phyloP scores from a whole-genome alignment of 2,797 vertebrate genomes.

The Trachurus trachurus region DNA sequence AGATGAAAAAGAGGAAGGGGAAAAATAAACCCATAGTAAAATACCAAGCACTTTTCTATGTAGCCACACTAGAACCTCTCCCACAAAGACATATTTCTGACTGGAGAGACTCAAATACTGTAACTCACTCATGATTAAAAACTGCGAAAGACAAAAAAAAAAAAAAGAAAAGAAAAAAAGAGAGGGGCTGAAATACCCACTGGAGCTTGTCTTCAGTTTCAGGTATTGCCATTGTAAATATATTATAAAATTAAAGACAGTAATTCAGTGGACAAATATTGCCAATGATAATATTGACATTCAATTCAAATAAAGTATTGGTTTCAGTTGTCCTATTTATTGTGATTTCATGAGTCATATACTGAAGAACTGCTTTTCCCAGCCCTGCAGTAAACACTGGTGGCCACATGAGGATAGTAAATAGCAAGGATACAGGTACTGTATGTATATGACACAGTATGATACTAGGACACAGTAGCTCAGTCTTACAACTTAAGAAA shows the following conservation, averaged over 20 bases:
- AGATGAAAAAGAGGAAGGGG: conserved; percentile 25
- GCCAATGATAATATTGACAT: conserved; percentile 20
- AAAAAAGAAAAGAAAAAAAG: conserved; percentile 1
- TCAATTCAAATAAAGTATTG: conserved; percentile 37
- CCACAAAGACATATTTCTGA: conserved; percentile 4
- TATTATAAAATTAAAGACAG: neutral
- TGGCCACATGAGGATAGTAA: conserved; percentile 49
- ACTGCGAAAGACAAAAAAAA: conserved; percentile 14
- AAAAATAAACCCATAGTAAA: conserved; percentile 37
- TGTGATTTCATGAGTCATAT: neutral
- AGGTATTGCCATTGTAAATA: conserved; percentile 5
- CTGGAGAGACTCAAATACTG: too few relatives aligned
- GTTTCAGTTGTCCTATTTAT: conserved; percentile 10
- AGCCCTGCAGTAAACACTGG: conserved; percentile 18
- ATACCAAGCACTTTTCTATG: conserved; percentile 28
- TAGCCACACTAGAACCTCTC: conserved; percentile 16
- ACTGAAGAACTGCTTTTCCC: neutral
- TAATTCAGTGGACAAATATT: conserved; percentile 10
- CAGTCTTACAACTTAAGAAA: neutral
- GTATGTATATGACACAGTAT: neutral
- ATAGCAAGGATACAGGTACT: conserved; percentile 25
- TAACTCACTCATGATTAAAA: conserved; percentile 28
- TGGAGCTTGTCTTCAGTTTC: conserved; percentile 15
- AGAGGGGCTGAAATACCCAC: conserved; percentile 11
- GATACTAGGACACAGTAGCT: neutral